Percentiles rank a stretch among this genome's conserved stretches.
phyloP scores from a whole-genome alignment of 1,140 invertebrate genomes.

The Campodea augens region DNA sequence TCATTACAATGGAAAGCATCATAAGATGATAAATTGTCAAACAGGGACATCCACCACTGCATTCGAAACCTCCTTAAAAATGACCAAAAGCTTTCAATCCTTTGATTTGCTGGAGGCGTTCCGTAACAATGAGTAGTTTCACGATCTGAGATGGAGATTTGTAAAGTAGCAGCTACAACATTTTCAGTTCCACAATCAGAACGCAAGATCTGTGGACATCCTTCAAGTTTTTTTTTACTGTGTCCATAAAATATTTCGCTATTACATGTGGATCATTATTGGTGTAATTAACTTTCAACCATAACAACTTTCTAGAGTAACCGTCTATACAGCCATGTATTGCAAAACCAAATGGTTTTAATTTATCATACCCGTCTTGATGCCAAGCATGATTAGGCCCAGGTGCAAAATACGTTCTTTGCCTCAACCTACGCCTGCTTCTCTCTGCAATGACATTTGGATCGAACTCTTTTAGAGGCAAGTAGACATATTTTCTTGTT shows the following conservation, averaged over 20 bases:
- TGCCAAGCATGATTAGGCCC: too few relatives aligned
- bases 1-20: background rate
- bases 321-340: too few relatives aligned
- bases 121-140: background rate
- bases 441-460: too few relatives aligned
- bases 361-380: too few relatives aligned
- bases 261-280: background rate
- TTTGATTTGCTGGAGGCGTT: background rate
- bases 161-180: background rate
- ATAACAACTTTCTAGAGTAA: too few relatives aligned
- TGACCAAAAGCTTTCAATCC: background rate
- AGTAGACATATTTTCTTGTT: too few relatives aligned
- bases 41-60: background rate
- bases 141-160: background rate
- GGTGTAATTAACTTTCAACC: too few relatives aligned
- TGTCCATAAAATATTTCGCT: background rate
- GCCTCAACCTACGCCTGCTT: too few relatives aligned
- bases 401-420: too few relatives aligned
- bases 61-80: background rate
- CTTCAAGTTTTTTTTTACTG: background rate
- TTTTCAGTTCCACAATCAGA: background rate
- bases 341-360: too few relatives aligned
- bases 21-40: background rate
- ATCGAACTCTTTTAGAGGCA: too few relatives aligned
- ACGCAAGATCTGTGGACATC: background rate